Base-by-base conservation (phyloP, 1,140 invertebrate genomes). In the Scaptomyza hsui region DNA sequence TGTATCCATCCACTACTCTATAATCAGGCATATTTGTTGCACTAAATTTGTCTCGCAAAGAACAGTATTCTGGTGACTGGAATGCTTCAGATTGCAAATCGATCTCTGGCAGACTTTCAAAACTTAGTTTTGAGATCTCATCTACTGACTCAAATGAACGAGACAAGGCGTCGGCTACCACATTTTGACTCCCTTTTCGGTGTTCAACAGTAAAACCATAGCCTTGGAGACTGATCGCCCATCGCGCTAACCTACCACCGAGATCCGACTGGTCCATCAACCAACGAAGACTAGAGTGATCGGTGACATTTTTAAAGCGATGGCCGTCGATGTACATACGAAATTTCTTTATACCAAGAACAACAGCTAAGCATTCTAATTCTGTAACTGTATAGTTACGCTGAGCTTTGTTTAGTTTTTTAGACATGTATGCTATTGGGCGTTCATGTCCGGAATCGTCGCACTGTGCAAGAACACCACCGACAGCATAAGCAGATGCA, bases 201-300 rank as follows among this genome's bases (percentile, higher is more conserved):
- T 93, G 91, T 6, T 72, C 59, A 9, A 93, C 76, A 9, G 89
- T 4, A 15, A 26, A 49, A 1, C 21, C 10, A 1, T 21, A 29
- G 6, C 47, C 47, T 10, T 49, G 21, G 3, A 32, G 47, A 13
- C 24, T 49, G 4, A 89, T 42, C 0, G 69, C 29, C 90, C 90
- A 92, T 32, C 90, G 29, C 1, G 90, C 78, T 4, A 91, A 60
- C 35, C 77, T 61, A 15, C 85, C 85, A 6, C 53, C 73, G 0
- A 85, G 72, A 52, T 82, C 76, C 16, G 74, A 63, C 35, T 89
- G 64, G 3, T 72, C 32, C 53, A 68, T 60, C 3, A 68, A 19
- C 49, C 59, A 62, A 7, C 32, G 47, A 21, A 67, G 21, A 2
- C 18, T 29, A 3, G 32, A 52, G 4, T 63, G 60, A 16, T 64